phyloP scores from a whole-genome alignment of 2,888 invertebrate genomes.

The Temnothorax ravouxi region DNA sequence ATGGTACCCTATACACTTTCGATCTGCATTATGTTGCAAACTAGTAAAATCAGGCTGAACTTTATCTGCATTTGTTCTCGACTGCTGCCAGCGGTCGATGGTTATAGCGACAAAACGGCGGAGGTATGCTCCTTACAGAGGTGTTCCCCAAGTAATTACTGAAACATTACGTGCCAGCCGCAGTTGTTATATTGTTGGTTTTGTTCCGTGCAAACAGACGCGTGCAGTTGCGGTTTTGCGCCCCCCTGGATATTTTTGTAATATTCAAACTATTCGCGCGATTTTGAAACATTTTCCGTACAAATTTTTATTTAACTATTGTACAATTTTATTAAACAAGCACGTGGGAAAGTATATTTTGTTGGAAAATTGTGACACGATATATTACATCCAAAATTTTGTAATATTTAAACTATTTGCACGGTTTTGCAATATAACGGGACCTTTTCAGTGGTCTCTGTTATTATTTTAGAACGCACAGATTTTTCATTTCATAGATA shows the following conservation, averaged over 20 bases:
- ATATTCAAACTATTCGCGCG: not conserved
- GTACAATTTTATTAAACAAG: not conserved
- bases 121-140: constrained; percentile 1
- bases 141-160: constrained; percentile 25
- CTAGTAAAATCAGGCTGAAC: constrained; percentile 30
- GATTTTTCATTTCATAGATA: not conserved
- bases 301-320: not conserved
- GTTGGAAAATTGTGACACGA: not conserved
- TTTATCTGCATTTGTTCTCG: constrained; percentile 23
- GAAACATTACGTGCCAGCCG: constrained; percentile 18
- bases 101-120: constrained; percentile 9
- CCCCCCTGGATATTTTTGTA: not conserved
- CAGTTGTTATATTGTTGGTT: constrained; percentile 7
- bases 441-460: not conserved
- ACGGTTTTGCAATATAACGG: not conserved
- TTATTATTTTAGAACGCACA: not conserved
- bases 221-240: not conserved
- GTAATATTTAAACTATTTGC: constrained; percentile 3
- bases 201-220: constrained; percentile 3
- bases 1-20: not conserved
- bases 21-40: constrained; percentile 4
- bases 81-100: not conserved
- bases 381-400: not conserved
- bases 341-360: not conserved
- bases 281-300: not conserved